Evolutionary conservation across 92 coral and sea anemone species (phyloP).

Genomic region (Palythoa grandis): DNA sequence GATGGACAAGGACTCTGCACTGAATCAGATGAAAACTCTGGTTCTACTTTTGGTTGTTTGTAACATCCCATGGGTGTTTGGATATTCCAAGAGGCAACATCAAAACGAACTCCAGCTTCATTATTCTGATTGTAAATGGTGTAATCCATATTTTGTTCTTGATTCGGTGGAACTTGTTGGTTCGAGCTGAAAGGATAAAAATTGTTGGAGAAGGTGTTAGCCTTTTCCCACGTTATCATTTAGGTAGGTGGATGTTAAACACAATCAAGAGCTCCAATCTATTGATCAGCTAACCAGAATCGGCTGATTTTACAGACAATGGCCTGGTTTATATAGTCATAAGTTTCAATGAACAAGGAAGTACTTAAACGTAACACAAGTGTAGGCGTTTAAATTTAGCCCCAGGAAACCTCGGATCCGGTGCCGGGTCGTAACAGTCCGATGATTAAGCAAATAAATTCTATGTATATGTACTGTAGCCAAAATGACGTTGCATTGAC

Average conservation of each 20-base stretch:
- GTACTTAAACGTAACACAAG: slow-evolving; percentile 19
- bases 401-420: slow-evolving; percentile 11
- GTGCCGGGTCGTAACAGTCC: neutral
- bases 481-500: slow-evolving; percentile 21
- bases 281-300: neutral
- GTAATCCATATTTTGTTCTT: slow-evolving; percentile 11
- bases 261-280: slow-evolving; percentile 1
- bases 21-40: neutral
- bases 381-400: neutral
- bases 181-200: neutral
- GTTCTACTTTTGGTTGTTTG: slow-evolving; percentile 25
- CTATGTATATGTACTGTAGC: slow-evolving; percentile 6
- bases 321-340: slow-evolving; percentile 1
- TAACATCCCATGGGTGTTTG: neutral
- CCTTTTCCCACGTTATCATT: slow-evolving; percentile 22
- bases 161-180: slow-evolving; percentile 4
- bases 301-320: neutral
- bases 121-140: neutral
- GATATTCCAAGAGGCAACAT: slow-evolving; percentile 1
- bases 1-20: slow-evolving; percentile 28
- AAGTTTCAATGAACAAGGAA: slow-evolving; percentile 13
- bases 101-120: neutral
- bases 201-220: neutral
- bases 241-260: neutral
- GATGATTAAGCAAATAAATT: neutral